Conservation (phyloP, 2,888 invertebrate genomes). For the Cosmia pyralina region DNA sequence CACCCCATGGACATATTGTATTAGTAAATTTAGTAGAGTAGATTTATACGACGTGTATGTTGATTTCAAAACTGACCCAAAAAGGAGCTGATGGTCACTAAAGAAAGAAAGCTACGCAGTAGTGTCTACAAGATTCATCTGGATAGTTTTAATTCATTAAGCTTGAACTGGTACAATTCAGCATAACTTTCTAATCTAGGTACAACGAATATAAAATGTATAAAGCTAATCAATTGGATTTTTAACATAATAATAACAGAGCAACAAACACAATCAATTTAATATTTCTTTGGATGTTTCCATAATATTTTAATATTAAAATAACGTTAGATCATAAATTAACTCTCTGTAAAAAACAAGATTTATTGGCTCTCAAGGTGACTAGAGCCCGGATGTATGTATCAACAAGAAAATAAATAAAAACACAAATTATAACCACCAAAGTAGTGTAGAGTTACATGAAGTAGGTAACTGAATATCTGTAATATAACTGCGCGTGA, state of each 20-base stretch:
- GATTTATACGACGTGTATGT: background rate
- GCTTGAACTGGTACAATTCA: no score
- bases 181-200: no score
- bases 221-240: background rate
- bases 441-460: constrained; percentile 1
- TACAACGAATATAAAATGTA: no score
- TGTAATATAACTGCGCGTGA: background rate
- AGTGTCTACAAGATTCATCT: no score
- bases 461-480: constrained; percentile 12
- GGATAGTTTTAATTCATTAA: no score
- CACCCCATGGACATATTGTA: no score
- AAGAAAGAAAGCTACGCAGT: no score
- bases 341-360: background rate
- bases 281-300: no score
- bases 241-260: background rate
- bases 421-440: background rate
- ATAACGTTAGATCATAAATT: background rate
- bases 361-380: background rate
- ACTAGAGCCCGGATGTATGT: background rate
- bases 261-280: background rate
- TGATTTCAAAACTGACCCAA: background rate
- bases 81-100: background rate
- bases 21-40: no score
- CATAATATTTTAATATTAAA: constrained; percentile 19
- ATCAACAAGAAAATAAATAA: background rate